Base-by-base conservation (phyloP, 2,797 vertebrate species). In the Hozukius guyotensis region DNA sequence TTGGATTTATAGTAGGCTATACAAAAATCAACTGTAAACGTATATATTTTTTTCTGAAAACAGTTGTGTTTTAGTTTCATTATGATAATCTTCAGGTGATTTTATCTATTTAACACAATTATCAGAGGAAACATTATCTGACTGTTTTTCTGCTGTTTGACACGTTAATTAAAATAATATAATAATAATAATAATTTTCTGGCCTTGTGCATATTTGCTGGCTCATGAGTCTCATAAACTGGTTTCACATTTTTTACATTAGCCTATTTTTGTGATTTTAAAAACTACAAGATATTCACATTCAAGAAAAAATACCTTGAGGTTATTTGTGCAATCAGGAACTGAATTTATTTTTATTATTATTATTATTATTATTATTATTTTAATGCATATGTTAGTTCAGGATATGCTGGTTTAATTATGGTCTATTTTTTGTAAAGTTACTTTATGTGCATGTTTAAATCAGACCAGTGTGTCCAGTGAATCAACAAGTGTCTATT, bases 401-500 rank as follows among this genome's bases (percentile, higher is more conserved):
- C 32, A 72, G 38, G 27, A 49, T 25, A 56, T n/a, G 4, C 13
- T 42, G 4, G 2, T 46, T 27, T 16, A 2, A 42, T 63, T 46
- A 2, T 31, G 24, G 4, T 22, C 2, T 57, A 49, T 46, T 53
- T 46, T 46, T 49, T 8, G 4, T 64, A 20, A 14, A 31, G 4
- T 42, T 25, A 6, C 11, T 56, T 64, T 62, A 36, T 68, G 60
- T 24, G 57, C 34, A 25, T 1, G 34, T 77, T 61, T 25, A 68
- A 60, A 71, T 64, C 24, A 63, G 24, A 8, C 8, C 74, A 31
- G 5, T 61, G 34, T 25, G 14, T 24, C 9, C 31, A 46, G 22
- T 25, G 73, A 75, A 86, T 85, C 82, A 88, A 86, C 78, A 86
- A 82, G 87, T 88, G 60, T 46, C 13, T 4, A 20, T 3, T 36